Evolutionary conservation across 2,113 vertebrate genomes (phyloP), one percentile per base, ranked within the genome.

Genomic region (Dissostichus mawsoni): DNA sequence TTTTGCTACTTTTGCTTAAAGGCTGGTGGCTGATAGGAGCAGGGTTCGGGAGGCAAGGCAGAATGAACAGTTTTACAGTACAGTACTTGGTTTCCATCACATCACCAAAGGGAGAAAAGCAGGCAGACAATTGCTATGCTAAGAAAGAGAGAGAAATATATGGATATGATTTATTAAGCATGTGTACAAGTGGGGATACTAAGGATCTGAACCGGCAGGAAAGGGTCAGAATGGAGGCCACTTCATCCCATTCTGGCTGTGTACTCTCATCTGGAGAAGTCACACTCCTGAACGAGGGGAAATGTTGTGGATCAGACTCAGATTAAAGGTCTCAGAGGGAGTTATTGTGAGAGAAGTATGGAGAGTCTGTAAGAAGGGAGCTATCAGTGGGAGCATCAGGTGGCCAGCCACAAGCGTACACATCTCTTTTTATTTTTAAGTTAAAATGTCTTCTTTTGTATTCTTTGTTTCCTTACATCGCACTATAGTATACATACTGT

Each of bases 361-460:
- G 82, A 56, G 41, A 55, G 72, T 78, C 53, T 44, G 65, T 82
- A 73, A 64, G 76, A 81, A 55, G 17, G 56, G 90, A 76, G 77
- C 69, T 80, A 80, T 78, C 72, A 81, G 84, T 25, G 86, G 92
- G 93, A 95, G 92, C 75, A 86, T 94, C 93, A 94, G 93, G 95
- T 94, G 96, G 95, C 95, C 96, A 96, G 96, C 95, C 96, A 96
- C 96, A 95, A 95, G 92, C 91, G 82, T 92, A 95, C 94, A 95
- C 93, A 91, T 93, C 89, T 94, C 85, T 86, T 55, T 88, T 69
- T 87, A 68, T 82, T 72, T 81, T 95, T 96, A 96, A 96, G 92
- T 96, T 96, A 96, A 96, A 93, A 96, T 86, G 87, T 91, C 90
- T 90, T 87, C 74, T 89, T 78, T 56, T 87, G 29, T 82, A 5